Percentiles rank a stretch among this genome's conserved stretches.
phyloP scores from a whole-genome alignment of 2,888 invertebrate genomes.

The Mythimna impura region DNA sequence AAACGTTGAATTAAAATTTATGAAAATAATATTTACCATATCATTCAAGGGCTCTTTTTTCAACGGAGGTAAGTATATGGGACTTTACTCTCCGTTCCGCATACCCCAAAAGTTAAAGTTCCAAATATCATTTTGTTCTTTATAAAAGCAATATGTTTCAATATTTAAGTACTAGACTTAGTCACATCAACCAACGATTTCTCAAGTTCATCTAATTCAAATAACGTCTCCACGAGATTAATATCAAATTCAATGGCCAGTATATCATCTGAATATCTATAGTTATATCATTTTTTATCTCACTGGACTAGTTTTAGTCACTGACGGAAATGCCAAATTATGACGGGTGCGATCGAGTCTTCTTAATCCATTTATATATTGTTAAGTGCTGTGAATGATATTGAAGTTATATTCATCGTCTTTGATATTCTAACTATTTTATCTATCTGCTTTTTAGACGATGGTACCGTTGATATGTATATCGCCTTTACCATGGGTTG shows the following conservation, averaged over 20 bases:
- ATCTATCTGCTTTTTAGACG: neutral
- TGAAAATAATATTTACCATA: neutral
- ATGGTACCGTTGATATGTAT: neutral
- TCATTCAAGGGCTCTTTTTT: neutral
- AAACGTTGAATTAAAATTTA: neutral
- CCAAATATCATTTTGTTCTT: neutral
- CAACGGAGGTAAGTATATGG: too few relatives aligned
- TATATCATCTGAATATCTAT: conserved; percentile 23
- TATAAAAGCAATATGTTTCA: neutral
- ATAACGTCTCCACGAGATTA: conserved; percentile 24
- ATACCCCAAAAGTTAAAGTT: too few relatives aligned
- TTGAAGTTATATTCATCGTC: neutral
- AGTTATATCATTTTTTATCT: conserved; percentile 28
- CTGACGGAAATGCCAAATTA: conserved; percentile 46
- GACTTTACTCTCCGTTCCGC: too few relatives aligned
- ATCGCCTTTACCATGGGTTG: too few relatives aligned
- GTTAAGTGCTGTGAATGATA: neutral
- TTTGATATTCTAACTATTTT: neutral
- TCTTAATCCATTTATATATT: conserved; percentile 16
- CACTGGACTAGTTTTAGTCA: conserved; percentile 19
- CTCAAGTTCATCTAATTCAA: conserved; percentile 34
- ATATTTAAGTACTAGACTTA: neutral
- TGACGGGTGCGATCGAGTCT: neutral
- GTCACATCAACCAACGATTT: neutral
- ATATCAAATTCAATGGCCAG: conserved; percentile 22